Conservation (phyloP, 1,140 invertebrate species). For the roundworm (Caenorhabditis elegans) region WBcel235 BX284602.5:7781501-7782000, state of each 20-base stretch:
- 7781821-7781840: neutral
- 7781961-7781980: neutral
- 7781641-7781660: neutral
- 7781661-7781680: neutral
- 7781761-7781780: neutral
- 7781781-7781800: neutral
- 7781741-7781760: neutral
- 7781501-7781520: too few species aligned
- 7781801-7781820: neutral
- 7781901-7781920: neutral
- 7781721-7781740: neutral
- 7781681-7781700: neutral
- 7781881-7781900: neutral
- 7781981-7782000: neutral
- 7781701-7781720: slow-evolving; percentile 14
- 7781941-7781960: too few species aligned
- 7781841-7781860: neutral
- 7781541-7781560: too few species aligned
- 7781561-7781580: too few species aligned
- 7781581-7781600: slow-evolving; percentile 3
- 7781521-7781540: too few species aligned
- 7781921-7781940: too few species aligned
- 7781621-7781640: neutral
- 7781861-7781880: neutral
- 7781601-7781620: neutral